These are phyloP conservation scores for Meleagris gallopavo DNA, from an alignment of 2,113 vertebrate species.

Conservation along the genomic window DNA sequence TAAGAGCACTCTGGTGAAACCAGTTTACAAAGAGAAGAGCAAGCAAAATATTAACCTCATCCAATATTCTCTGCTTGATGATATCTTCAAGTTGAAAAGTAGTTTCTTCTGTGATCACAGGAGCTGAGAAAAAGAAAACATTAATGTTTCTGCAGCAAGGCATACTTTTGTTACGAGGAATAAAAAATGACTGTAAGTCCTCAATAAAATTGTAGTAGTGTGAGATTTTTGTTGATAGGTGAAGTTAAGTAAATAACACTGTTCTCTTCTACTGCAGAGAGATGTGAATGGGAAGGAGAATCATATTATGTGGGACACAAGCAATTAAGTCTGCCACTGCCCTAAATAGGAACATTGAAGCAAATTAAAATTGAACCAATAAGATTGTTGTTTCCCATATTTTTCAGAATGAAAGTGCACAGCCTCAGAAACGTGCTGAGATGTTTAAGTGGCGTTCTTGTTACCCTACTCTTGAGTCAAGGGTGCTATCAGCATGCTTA, in stretches of 20 bases:
- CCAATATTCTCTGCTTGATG: constrained; percentile 96
- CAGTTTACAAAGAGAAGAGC: background rate
- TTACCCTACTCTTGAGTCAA: background rate
- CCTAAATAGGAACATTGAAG: background rate
- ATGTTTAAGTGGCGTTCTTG: background rate
- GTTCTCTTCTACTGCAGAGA: background rate
- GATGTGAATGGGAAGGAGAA: background rate
- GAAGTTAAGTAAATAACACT: background rate
- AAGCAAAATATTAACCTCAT: constrained; percentile 83
- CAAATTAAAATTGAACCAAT: background rate
- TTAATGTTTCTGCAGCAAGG: background rate
- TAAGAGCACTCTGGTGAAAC: background rate
- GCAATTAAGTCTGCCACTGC: background rate
- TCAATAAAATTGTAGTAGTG: background rate
- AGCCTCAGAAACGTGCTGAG: background rate
- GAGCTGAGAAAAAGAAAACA: constrained; percentile 79
- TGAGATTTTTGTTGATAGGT: background rate
- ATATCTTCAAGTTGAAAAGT: constrained; percentile 94
- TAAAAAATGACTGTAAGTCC: background rate
- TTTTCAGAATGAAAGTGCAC: background rate
- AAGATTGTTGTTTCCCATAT: background rate
- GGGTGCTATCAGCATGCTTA: background rate
- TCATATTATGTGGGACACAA: background rate
- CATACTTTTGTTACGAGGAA: background rate
- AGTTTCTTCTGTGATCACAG: constrained; percentile 93